Evolutionary conservation across 1,140 invertebrate species (phyloP).

Genomic region (Schlechtendalia chinensis): DNA sequence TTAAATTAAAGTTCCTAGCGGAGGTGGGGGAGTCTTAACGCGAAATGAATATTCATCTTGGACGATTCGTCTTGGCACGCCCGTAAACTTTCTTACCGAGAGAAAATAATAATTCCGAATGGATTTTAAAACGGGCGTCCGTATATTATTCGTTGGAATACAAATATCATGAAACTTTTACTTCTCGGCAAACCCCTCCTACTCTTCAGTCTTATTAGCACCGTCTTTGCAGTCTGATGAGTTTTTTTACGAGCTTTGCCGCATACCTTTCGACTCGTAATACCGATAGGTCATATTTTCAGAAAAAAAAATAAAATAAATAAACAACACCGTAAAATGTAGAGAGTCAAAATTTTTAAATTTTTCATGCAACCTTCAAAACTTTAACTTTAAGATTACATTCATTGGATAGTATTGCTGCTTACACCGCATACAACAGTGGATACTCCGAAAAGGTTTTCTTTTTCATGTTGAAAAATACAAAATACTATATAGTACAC

Average conservation of each 20-base stretch:
- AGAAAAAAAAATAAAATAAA: slow-evolving; percentile 23
- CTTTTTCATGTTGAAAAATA: no score
- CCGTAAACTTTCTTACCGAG: slow-evolving; percentile 39
- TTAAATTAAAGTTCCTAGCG: slow-evolving; percentile 37
- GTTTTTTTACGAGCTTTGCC: slow-evolving; percentile 40
- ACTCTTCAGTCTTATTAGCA: slow-evolving; percentile 30
- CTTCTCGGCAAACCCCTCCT: not conserved
- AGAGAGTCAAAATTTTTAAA: not conserved
- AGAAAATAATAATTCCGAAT: slow-evolving; percentile 49
- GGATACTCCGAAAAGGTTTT: no score
- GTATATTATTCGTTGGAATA: slow-evolving; percentile 43
- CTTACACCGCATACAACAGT: no score
- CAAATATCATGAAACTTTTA: slow-evolving; percentile 48
- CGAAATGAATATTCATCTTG: slow-evolving; percentile 48
- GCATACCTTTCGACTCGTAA: slow-evolving; percentile 29
- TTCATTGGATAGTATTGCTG: no score
- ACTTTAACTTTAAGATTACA: no score
- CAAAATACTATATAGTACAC: no score
- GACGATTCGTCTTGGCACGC: slow-evolving; percentile 45
- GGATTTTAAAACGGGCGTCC: slow-evolving; percentile 48
- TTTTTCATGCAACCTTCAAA: no score
- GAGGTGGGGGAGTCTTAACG: slow-evolving; percentile 15
- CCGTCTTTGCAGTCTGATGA: slow-evolving; percentile 37
- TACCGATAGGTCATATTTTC: slow-evolving; percentile 45
- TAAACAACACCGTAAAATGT: not conserved